phyloP scores from a whole-genome alignment of 2,797 vertebrate species.

The Eurystomus glaucurus region DNA sequence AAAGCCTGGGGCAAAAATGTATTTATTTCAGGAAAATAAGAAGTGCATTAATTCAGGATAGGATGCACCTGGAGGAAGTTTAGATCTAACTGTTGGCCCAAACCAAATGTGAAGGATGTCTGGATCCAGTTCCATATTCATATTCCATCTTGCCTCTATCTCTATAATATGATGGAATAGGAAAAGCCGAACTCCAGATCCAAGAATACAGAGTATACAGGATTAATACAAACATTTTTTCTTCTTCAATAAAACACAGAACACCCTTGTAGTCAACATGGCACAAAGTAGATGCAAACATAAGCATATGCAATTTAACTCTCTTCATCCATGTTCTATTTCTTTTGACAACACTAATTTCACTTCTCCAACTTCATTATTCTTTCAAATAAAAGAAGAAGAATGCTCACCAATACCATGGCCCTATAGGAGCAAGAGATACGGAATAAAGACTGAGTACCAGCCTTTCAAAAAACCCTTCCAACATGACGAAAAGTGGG shows the following conservation, averaged over 20 bases:
- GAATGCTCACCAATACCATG: neutral
- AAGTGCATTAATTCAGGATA: constrained; percentile 67
- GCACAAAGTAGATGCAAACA: neutral
- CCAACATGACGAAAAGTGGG: neutral
- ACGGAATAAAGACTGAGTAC: neutral
- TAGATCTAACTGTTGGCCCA: constrained; percentile 31
- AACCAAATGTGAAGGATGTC: constrained; percentile 34
- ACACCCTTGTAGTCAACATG: neutral
- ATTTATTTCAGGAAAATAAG: constrained; percentile 63
- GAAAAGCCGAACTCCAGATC: constrained; percentile 7
- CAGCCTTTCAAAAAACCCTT: neutral
- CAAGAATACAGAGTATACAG: neutral
- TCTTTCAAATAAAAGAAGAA: neutral
- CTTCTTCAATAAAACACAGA: neutral
- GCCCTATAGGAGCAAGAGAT: neutral
- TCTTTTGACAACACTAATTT: neutral
- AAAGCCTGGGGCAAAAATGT: constrained; percentile 1
- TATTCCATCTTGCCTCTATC: constrained; percentile 1
- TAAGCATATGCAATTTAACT: neutral
- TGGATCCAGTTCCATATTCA: constrained; percentile 44
- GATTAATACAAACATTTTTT: neutral
- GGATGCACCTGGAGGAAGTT: constrained; percentile 76
- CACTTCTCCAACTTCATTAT: neutral
- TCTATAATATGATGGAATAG: neutral
- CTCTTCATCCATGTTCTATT: neutral